Conservation (phyloP, 2,888 invertebrate genomes). For the Perizoma flavofasciatum region DNA sequence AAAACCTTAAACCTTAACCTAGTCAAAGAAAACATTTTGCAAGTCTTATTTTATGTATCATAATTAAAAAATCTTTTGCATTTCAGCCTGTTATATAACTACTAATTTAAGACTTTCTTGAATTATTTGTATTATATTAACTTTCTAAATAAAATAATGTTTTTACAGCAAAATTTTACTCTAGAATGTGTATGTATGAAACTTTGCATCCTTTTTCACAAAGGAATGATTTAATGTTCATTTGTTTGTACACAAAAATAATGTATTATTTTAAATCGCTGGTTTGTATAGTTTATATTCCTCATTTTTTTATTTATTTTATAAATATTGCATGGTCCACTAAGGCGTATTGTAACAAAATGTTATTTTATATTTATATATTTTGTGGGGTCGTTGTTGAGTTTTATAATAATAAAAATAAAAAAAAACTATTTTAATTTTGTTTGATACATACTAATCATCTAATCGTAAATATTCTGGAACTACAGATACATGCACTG, state of each 20-base stretch:
- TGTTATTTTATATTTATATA: slow-evolving; percentile 60
- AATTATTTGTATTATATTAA: slow-evolving; percentile 6
- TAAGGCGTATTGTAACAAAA: slow-evolving; percentile 52
- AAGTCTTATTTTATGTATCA: slow-evolving; percentile 53
- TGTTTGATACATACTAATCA: slow-evolving; percentile 27
- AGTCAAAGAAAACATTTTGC: slow-evolving; percentile 58
- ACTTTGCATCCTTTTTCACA: slow-evolving; percentile 65
- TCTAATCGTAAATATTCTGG: too few species aligned
- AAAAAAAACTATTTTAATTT: slow-evolving; percentile 57
- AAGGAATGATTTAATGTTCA: slow-evolving; percentile 65
- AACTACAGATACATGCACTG: too few species aligned
- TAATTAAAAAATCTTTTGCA: slow-evolving; percentile 52
- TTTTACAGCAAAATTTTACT: background rate
- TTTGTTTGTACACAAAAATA: slow-evolving; percentile 51
- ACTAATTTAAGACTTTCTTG: slow-evolving; percentile 42
- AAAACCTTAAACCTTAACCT: slow-evolving; percentile 60
- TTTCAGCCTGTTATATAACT: slow-evolving; percentile 53
- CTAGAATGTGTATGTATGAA: slow-evolving; percentile 54
- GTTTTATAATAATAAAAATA: slow-evolving; percentile 71
- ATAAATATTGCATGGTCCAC: slow-evolving; percentile 55
- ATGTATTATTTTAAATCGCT: slow-evolving; percentile 26
- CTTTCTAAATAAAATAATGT: background rate
- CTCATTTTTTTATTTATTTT: slow-evolving; percentile 39
- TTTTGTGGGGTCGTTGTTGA: slow-evolving; percentile 79
- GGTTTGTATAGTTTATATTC: slow-evolving; percentile 52